Evolutionary conservation across 2,797 vertebrate species (phyloP).

Genomic region (Pelodytes ibericus): DNA sequence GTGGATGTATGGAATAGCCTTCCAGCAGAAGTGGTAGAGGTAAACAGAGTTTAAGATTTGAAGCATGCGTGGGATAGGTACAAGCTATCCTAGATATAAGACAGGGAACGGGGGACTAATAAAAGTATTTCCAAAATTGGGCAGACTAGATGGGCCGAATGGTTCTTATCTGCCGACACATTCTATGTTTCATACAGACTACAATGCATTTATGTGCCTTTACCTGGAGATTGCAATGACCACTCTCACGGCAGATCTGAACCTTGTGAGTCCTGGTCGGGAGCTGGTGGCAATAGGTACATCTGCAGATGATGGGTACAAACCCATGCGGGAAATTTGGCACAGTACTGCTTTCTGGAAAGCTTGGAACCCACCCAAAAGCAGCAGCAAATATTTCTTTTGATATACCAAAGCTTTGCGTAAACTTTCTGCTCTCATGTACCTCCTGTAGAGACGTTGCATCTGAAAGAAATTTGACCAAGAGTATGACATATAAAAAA

Average conservation of each 20-base stretch:
- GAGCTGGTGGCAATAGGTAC: conserved; percentile 52
- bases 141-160: too few relatives aligned
- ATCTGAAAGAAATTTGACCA: conserved; percentile 67
- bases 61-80: too few relatives aligned
- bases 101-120: too few relatives aligned
- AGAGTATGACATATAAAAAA: not conserved
- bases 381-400: conserved; percentile 93
- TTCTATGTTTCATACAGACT: too few relatives aligned
- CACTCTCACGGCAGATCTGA: conserved; percentile 81
- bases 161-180: too few relatives aligned
- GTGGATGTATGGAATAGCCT: too few relatives aligned
- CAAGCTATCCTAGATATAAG: too few relatives aligned
- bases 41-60: too few relatives aligned
- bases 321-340: conserved; percentile 89
- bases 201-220: too few relatives aligned
- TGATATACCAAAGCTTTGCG: conserved; percentile 96
- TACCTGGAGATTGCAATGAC: conserved; percentile 88
- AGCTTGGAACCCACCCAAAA: conserved; percentile 92
- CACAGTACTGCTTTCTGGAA: conserved; percentile 92
- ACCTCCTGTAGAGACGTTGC: conserved; percentile 88
- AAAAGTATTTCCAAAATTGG: too few relatives aligned
- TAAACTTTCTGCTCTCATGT: conserved; percentile 94
- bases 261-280: conserved; percentile 77
- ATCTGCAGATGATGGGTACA: conserved; percentile 79
- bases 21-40: too few relatives aligned